A percentile compares a stretch with the other conserved stretches of the same genome.
phyloP scores from a whole-genome alignment of 2,797 vertebrate species.

The Hybognathus amarus region DNA sequence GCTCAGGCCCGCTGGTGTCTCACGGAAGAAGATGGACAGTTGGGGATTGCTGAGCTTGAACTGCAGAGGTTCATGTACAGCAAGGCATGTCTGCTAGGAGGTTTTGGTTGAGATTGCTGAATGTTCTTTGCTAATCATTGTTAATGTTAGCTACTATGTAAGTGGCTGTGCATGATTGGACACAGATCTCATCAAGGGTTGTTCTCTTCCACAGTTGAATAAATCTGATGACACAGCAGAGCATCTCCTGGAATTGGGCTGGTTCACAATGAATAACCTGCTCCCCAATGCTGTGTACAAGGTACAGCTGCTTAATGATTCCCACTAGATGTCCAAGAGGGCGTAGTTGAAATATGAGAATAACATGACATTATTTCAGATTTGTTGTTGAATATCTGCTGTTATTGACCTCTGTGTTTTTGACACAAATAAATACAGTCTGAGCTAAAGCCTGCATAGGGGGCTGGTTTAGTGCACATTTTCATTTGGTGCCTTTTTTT shows the following conservation, averaged over 20 bases:
- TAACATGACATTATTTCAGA: not conserved
- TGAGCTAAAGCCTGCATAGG: not conserved
- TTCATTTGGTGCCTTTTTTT: not conserved
- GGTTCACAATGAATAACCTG: conserved; percentile 99
- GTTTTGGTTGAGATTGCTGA: not conserved
- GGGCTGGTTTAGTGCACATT: not conserved
- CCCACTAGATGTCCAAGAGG: not conserved
- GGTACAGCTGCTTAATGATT: conserved; percentile 69
- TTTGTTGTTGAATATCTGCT: not conserved
- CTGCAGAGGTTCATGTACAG: conserved; percentile 98
- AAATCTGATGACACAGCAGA: conserved; percentile 98
- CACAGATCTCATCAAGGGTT: not conserved
- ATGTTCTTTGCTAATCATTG: conserved; percentile 8
- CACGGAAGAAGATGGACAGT: conserved; percentile 96
- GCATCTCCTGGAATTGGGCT: conserved; percentile 95
- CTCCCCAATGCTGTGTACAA: conserved; percentile 96
- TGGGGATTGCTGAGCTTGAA: conserved; percentile 96
- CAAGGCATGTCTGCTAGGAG: conserved; percentile 82
- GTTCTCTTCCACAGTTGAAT: conserved; percentile 83
- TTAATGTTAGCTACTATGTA: not conserved
- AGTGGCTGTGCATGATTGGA: not conserved
- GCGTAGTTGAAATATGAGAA: not conserved
- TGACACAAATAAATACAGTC: not conserved
- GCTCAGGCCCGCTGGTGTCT: conserved; percentile 97
- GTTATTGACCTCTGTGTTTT: not conserved